Percentiles rank a stretch among this genome's conserved stretches.
These are phyloP conservation scores for Patiria pectinifera DNA, from an alignment of 53 echinoderm and acorn worm genomes.

Conservation along the genomic window DNA sequence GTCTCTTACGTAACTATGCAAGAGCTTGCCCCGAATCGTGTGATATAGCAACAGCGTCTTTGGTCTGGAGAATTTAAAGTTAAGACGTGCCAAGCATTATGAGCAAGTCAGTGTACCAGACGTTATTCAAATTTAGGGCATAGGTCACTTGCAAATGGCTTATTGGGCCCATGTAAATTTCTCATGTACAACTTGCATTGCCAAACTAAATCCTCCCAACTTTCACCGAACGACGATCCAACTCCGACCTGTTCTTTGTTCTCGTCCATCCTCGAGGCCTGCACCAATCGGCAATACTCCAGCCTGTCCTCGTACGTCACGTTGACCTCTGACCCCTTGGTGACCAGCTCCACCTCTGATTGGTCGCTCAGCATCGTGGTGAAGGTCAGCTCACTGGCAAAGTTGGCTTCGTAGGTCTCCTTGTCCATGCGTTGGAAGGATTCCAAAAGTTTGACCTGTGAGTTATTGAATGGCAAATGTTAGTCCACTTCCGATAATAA, in stretches of 20 bases:
- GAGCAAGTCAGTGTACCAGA: no score
- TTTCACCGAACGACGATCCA: neutral
- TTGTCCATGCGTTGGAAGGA: slow-evolving; percentile 83
- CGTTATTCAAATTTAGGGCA: no score
- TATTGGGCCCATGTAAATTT: no score
- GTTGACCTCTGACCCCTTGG: slow-evolving; percentile 70
- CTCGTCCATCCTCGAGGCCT: slow-evolving; percentile 86
- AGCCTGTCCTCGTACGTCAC: slow-evolving; percentile 87
- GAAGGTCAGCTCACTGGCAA: slow-evolving; percentile 94
- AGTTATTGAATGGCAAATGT: neutral
- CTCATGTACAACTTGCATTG: no score
- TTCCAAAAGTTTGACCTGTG: slow-evolving; percentile 92
- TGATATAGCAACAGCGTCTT: no score
- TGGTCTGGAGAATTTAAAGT: no score
- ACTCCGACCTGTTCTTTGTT: slow-evolving; percentile 79
- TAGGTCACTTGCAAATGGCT: no score
- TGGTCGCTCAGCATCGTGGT: slow-evolving; percentile 91
- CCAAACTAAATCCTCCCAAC: neutral
- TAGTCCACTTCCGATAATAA: no score
- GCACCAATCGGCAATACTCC: slow-evolving; percentile 87
- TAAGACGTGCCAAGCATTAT: no score
- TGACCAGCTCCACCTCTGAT: slow-evolving; percentile 76
- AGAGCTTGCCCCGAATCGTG: no score
- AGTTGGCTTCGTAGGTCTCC: slow-evolving; percentile 82
- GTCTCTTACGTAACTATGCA: no score